Evolutionary conservation across 53 echinoderm and acorn worm species (phyloP).

Genomic region (Holothuria scabra): DNA sequence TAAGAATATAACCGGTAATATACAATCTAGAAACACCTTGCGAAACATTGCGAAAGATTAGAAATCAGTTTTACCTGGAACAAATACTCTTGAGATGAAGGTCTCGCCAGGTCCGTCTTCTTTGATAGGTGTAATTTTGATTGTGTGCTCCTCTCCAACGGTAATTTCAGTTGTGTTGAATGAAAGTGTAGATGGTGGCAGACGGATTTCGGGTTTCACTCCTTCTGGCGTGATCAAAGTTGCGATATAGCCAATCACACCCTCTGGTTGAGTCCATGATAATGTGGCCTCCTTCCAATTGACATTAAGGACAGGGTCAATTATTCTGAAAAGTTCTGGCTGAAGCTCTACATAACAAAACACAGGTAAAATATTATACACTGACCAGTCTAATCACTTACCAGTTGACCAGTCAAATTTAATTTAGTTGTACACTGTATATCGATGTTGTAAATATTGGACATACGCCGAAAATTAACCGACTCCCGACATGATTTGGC

Average conservation of each 20-base stretch:
- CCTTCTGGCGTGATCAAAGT: not conserved
- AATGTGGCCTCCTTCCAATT: slow-evolving; percentile 17
- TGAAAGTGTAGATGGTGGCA: not conserved
- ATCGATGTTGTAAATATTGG: no score
- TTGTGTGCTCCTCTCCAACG: not conserved
- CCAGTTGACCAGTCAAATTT: no score
- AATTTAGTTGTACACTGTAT: no score
- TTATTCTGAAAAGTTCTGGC: slow-evolving; percentile 9
- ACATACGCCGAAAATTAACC: no score
- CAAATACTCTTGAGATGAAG: not conserved
- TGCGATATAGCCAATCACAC: slow-evolving; percentile 10
- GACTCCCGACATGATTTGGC: no score
- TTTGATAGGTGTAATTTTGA: slow-evolving; percentile 19
- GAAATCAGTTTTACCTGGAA: not conserved
- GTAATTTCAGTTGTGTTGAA: slow-evolving; percentile 23
- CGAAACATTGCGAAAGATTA: no score
- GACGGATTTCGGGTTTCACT: not conserved
- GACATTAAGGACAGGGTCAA: not conserved
- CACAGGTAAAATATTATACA: no score
- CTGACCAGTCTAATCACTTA: no score
- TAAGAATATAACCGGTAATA: no score
- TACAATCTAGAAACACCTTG: no score
- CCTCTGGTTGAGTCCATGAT: not conserved
- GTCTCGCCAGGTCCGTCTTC: not conserved
- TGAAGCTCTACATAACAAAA: no score